phyloP scores from a whole-genome alignment of 2,113 vertebrate genomes.

The Macquaria ambigua region DNA sequence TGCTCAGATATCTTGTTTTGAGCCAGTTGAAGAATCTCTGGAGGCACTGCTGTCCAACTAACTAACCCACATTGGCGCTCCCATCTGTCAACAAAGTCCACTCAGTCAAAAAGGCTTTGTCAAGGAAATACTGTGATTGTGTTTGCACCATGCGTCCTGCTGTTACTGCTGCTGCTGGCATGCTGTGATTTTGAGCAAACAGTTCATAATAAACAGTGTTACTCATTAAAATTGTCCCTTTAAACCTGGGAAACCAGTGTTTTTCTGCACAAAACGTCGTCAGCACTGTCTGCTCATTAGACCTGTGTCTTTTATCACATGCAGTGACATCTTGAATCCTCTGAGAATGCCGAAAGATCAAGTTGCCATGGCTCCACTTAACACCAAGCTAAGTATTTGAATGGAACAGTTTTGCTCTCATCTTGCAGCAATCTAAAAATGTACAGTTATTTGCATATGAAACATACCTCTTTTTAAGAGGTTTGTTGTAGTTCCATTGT shows the following conservation, averaged over 20 bases:
- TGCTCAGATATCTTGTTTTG: constrained; percentile 19
- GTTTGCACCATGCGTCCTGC: constrained; percentile 13
- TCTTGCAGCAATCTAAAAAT: background rate
- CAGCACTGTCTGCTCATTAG: constrained; percentile 16
- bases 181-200: constrained; percentile 3
- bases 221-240: constrained; percentile 13
- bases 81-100: constrained; percentile 34
- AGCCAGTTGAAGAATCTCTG: constrained; percentile 6
- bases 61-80: constrained; percentile 11
- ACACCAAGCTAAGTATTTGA: background rate
- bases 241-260: constrained; percentile 10
- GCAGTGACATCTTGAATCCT: constrained; percentile 1
- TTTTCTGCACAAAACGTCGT: background rate
- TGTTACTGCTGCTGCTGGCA: background rate
- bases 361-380: background rate
- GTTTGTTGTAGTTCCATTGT: too few relatives aligned
- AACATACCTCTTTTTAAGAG: background rate
- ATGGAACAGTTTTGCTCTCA: background rate
- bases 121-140: constrained; percentile 11
- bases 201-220: constrained; percentile 15
- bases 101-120: constrained; percentile 46
- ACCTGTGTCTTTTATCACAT: constrained; percentile 1
- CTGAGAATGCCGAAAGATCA: background rate
- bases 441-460: background rate
- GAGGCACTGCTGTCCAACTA: constrained; percentile 27